phyloP scores from a whole-genome alignment of 2,888 invertebrate genomes.

The Orthosia gracilis region DNA sequence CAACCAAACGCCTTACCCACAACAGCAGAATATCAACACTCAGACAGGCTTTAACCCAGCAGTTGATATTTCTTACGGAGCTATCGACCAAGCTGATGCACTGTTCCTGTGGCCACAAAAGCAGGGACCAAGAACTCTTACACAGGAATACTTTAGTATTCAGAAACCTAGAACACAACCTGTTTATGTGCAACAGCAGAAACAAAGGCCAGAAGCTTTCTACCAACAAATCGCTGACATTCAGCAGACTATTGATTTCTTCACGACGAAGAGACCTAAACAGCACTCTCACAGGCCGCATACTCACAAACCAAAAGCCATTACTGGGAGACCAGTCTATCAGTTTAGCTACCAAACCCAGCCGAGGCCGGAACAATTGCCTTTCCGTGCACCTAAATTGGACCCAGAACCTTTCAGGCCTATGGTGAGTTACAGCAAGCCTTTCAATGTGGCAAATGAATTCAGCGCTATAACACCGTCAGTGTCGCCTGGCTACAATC shows the following conservation, averaged over 20 bases:
- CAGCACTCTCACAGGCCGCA: constrained; percentile 83
- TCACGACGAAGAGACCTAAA: constrained; percentile 91
- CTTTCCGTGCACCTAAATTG: constrained; percentile 89
- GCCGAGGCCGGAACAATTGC: constrained; percentile 84
- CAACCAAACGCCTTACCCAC: constrained; percentile 73
- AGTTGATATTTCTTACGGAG: constrained; percentile 86
- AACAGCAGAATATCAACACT: constrained; percentile 79
- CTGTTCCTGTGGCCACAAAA: constrained; percentile 89
- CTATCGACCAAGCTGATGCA: constrained; percentile 87
- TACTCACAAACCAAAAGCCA: constrained; percentile 88
- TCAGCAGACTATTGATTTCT: constrained; percentile 92
- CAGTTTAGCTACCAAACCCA: constrained; percentile 94
- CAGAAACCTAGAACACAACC: constrained; percentile 86
- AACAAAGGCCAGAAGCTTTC: constrained; percentile 90
- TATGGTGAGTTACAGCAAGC: constrained; percentile 92
- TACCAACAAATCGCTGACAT: constrained; percentile 93
- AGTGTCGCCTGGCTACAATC: constrained; percentile 82
- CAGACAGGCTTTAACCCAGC: constrained; percentile 83
- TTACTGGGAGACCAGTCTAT: constrained; percentile 92
- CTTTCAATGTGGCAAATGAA: constrained; percentile 86
- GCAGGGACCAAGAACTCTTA: constrained; percentile 88
- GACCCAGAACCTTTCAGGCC: constrained; percentile 92
- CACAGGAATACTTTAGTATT: constrained; percentile 90
- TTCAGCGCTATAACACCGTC: constrained; percentile 86
- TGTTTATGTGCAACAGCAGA: constrained; percentile 83